A percentile compares a stretch with the other conserved stretches of the same genome.
Evolutionary conservation across 2,113 vertebrate species (phyloP).

Genomic region (Heloderma charlesbogerti): DNA sequence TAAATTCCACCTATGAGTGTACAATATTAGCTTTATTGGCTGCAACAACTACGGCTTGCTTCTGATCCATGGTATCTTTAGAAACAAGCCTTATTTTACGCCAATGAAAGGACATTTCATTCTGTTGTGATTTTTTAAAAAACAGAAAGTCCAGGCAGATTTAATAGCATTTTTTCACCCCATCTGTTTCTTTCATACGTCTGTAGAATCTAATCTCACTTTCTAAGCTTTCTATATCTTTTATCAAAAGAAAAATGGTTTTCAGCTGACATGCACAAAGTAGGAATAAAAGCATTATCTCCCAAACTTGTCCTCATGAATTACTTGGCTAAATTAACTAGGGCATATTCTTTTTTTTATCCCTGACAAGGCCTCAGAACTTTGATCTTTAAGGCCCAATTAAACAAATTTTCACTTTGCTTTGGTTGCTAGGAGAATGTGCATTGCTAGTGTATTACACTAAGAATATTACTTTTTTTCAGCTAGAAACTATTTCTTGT

Average conservation of each 20-base stretch:
- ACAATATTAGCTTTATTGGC: conserved; percentile 19
- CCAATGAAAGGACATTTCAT: conserved; percentile 30
- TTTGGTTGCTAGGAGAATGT: background rate
- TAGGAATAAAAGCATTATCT: background rate
- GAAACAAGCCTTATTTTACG: conserved; percentile 24
- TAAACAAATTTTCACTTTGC: accelerated
- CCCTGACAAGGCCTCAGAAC: background rate
- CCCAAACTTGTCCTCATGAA: background rate
- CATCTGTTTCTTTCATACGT: background rate
- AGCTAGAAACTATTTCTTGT: background rate
- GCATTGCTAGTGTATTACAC: background rate
- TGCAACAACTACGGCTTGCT: conserved; percentile 1
- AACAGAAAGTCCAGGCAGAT: background rate
- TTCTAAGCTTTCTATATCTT: background rate
- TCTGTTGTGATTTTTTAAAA: conserved; percentile 6
- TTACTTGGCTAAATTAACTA: conserved; percentile 25
- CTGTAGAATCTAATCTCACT: background rate
- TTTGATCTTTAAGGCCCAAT: background rate
- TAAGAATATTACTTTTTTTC: background rate
- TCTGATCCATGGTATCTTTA: conserved; percentile 31
- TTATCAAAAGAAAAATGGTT: background rate
- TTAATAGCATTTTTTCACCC: conserved; percentile 14
- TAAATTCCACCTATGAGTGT: background rate
- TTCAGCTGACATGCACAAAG: background rate
- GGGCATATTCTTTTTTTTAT: background rate